Evolutionary conservation across 2,113 vertebrate genomes (phyloP), one percentile per base, ranked within the genome.

Genomic region (Nettapus auritus): DNA sequence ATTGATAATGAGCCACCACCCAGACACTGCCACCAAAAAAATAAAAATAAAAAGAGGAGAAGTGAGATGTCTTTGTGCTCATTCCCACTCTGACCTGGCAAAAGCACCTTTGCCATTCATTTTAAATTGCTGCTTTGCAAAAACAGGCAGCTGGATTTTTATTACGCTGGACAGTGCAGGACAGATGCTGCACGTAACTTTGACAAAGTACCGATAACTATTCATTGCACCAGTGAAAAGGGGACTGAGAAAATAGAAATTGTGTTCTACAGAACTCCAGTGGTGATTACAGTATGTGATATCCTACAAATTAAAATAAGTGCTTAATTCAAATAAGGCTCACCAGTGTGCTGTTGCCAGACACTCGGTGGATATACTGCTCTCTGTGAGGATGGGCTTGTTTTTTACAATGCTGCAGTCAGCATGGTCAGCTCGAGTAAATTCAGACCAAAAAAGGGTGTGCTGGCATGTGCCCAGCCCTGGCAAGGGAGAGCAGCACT

Each of bases 1-100:
- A 40, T 86, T 94, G 94, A 94, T 94, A 96, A 95, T 91, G 90
- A 93, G 85, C 31, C 90, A 83, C 82, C 66, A 92, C 87, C 76
- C 88, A 92, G 90, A 90, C 62, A 84, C 36, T 55, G 70, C 64
- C 57, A 91, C 33, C 6, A 55, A 87, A 83, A 56, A 76, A 34
- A 48, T n/a, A 44, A 48, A 63, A 26, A 67, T 38, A 50, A 26
- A 29, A 62, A 21, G 42, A 46, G 28, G 9, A 69, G 70, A 88
- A 84, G 56, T 67, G 80, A 71, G 34, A 78, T 57, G 53, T 16
- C 15, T 94, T 88, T 93, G n/a, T 63, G 63, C n/a, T 33, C 50
- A 14, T 75, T 94, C 62, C 78, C 70, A 46, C 38, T 53, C 52
- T 79, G 80, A 84, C 71, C 70, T 6, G 0, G 36, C 50, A 82